A percentile compares a stretch with the other conserved stretches of the same genome.
phyloP scores from a whole-genome alignment of 2,113 vertebrate genomes.

The Rallus limicola region DNA sequence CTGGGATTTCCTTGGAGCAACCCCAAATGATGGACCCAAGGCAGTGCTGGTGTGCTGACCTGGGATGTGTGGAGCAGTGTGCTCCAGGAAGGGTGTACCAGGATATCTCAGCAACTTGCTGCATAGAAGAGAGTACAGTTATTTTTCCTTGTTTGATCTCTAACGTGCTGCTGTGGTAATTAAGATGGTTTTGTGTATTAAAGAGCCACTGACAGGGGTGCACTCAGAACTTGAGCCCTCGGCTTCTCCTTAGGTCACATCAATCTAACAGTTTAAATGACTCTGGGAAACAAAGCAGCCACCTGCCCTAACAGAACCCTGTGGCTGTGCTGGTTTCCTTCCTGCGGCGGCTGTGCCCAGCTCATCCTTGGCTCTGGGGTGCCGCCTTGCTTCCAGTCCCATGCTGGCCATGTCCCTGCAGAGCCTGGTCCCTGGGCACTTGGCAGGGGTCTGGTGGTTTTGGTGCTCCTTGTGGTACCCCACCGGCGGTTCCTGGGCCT shows the following conservation, averaged over 20 bases:
- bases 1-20: neutral
- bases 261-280: neutral
- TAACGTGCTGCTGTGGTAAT: neutral
- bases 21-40: neutral
- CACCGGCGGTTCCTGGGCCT: neutral
- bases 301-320: neutral
- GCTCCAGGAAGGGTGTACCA: neutral
- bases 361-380: neutral
- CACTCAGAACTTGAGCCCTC: neutral
- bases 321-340: neutral
- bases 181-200: neutral
- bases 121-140: accelerated
- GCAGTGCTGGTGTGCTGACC: neutral
- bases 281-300: neutral
- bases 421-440: accelerated
- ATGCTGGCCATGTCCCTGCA: neutral
- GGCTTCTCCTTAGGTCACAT: neutral
- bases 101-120: neutral
- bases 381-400: neutral
- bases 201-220: neutral
- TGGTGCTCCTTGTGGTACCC: neutral
- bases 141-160: neutral
- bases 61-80: neutral
- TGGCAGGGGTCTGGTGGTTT: neutral
- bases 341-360: neutral